These are phyloP conservation scores for Gymnopithys bicolor DNA, from an alignment of 2,797 vertebrate genomes.

Conservation along the genomic window DNA sequence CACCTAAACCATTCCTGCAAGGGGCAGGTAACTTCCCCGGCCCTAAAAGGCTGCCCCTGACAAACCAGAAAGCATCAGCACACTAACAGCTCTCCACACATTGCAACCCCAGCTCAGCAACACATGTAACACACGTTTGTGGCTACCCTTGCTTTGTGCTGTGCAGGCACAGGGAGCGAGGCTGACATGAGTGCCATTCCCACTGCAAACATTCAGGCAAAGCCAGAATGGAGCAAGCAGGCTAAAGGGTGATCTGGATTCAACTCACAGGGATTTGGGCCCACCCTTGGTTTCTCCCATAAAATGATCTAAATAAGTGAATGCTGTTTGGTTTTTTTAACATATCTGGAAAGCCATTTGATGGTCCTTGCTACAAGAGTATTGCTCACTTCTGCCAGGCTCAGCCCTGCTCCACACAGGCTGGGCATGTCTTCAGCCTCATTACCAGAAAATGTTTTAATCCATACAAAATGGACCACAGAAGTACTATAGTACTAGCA, in stretches of 20 bases:
- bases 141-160: neutral
- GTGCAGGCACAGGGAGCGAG: fast-evolving
- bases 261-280: neutral
- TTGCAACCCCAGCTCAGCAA: neutral
- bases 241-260: neutral
- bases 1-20: fast-evolving
- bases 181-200: fast-evolving
- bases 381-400: neutral
- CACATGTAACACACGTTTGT: fast-evolving
- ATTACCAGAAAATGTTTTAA: neutral
- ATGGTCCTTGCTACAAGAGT: neutral
- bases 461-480: fast-evolving
- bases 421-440: neutral
- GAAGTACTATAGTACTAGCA: fast-evolving
- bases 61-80: neutral
- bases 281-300: neutral
- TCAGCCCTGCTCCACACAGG: neutral
- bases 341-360: fast-evolving
- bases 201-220: neutral
- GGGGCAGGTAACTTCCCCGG: neutral
- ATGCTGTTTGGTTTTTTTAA: fast-evolving
- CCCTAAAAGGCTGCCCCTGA: neutral
- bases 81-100: neutral
- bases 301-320: neutral
- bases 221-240: neutral